Base-by-base conservation (phyloP, 92 coral and sea anemone genomes). In the Phenganax stokvisi region DNA sequence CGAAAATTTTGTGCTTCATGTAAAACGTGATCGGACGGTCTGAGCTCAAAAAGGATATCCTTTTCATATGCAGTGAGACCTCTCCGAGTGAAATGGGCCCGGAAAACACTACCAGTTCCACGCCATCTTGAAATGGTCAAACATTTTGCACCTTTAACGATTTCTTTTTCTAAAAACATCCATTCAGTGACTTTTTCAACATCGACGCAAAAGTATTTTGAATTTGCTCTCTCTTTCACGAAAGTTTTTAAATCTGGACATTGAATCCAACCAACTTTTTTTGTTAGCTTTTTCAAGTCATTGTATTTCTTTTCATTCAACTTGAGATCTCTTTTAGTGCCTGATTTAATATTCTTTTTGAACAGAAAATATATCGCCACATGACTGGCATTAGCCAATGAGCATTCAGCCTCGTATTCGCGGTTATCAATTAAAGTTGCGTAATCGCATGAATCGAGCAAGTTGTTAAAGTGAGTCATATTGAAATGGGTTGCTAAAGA, bases 91-190 rank as follows among this genome's bases (percentile, higher is more conserved):
- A 69, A 69, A 30, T 69, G 3, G 2, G 74, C 31, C 15, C 74
- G 17, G 6, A 2, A 51, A 69, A 1, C 30, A 81, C 72, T 87
- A 3, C 96, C 97, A 57, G 87, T 57, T 8, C 97, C 97, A 28
- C 96, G 71, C 97, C 97, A 92, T 54, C 87, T 90, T 13, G 89
- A 86, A 29, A 92, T 87, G 10, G 83, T 89, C 3, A 88, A 88
- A 57, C 97, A 92, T 25, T 85, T 73, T 44, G 85, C 87, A 52
- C 71, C 57, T 37, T 80, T 84, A 13, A 91, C 61, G 60, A 93
- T 84, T 79, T 83, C 74, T 10, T 76, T 82, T 79, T 89, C 87
- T 28, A 93, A 88, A 17, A 75, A 71, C 12, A 80, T 63, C 61
- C 90, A 79, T 51, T 84, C 84, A 51, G 71, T 89, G 0, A 93